A percentile compares a stretch with the other conserved stretches of the same genome.
phyloP scores from a whole-genome alignment of 2,113 vertebrate species.

The Menura novaehollandiae region DNA sequence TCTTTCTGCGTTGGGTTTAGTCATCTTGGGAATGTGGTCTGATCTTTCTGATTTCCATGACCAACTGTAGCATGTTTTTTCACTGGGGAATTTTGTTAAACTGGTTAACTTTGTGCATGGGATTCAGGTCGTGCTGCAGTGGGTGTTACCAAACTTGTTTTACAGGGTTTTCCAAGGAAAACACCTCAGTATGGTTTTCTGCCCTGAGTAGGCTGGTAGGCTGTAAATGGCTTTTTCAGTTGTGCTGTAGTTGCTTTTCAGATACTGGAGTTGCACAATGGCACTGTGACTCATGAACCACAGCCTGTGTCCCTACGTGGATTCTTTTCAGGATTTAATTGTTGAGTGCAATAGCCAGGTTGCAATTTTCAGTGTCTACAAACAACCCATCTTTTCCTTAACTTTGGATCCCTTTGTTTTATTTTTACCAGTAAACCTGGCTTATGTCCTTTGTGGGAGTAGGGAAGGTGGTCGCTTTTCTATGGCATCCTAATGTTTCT shows the following conservation, averaged over 20 bases:
- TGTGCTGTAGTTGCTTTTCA: neutral
- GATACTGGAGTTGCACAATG: neutral
- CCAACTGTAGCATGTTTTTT: neutral
- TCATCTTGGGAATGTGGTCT: neutral
- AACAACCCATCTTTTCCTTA: neutral
- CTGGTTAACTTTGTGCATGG: neutral
- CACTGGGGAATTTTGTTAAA: neutral
- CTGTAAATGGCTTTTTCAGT: neutral
- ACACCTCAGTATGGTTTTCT: neutral
- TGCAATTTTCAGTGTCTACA: neutral
- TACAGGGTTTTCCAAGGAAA: constrained; percentile 29
- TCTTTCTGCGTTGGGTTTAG: neutral
- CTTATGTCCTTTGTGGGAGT: neutral
- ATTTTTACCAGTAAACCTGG: neutral
- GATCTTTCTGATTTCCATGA: neutral
- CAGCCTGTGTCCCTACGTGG: neutral
- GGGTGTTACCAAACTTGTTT: constrained; percentile 31
- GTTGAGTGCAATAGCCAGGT: neutral
- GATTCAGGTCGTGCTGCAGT: neutral
- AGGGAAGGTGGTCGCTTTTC: neutral
- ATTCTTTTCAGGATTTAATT: neutral
- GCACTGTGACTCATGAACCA: neutral
- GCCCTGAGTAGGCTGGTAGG: neutral
- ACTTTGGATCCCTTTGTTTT: neutral
- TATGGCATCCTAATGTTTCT: neutral